Percentiles rank a stretch among this genome's conserved stretches.
These are phyloP conservation scores for Vultur gryphus DNA, from an alignment of 2,797 vertebrate genomes.

Conservation along the genomic window DNA sequence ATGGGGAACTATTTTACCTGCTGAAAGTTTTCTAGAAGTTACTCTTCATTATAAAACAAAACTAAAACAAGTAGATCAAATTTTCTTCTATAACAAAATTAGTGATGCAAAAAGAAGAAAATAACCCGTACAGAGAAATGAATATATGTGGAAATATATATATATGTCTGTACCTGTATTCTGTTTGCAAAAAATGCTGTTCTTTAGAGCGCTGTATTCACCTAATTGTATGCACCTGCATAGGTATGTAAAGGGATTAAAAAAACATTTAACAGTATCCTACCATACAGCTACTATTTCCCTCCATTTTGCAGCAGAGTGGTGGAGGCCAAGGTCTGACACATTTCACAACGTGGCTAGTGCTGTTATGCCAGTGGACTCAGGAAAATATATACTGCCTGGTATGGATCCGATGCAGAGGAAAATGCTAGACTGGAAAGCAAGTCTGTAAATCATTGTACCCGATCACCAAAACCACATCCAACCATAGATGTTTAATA, in stretches of 20 bases:
- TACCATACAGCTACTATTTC: background rate
- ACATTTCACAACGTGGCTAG: rapidly evolving
- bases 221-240: background rate
- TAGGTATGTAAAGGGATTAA: background rate
- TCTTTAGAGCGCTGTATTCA: background rate
- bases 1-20: background rate
- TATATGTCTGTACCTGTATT: background rate
- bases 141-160: background rate
- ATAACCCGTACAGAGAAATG: background rate
- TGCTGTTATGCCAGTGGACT: background rate
- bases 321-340: background rate
- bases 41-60: background rate
- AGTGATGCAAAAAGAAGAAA: background rate
- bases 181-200: background rate
- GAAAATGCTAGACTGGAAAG: background rate
- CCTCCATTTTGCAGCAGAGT: background rate
- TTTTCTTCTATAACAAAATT: background rate
- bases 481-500: background rate
- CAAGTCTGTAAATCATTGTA: background rate
- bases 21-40: background rate
- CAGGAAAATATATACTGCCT: background rate
- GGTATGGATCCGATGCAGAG: background rate
- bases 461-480: background rate
- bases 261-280: background rate
- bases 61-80: background rate